These are phyloP conservation scores for Choloepus hoffmanni DNA, from an alignment of 2,113 vertebrate genomes.

Conservation along the genomic window DNA sequence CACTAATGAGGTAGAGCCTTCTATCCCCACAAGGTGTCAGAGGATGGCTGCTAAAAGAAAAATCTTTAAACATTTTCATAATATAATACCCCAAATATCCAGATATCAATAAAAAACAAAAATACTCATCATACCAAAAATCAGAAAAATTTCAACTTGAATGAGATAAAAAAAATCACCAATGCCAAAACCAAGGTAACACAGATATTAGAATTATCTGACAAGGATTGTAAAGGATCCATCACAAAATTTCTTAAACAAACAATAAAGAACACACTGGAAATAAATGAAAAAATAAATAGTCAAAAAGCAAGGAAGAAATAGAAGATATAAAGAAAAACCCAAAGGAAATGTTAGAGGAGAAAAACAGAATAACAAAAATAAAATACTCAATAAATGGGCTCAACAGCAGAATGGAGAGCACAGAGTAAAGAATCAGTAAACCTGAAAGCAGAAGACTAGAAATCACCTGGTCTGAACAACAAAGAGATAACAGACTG, in stretches of 20 bases:
- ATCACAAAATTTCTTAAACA: background rate
- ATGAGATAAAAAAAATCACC: background rate
- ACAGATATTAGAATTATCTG: background rate
- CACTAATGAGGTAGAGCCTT: background rate
- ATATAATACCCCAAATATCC: background rate
- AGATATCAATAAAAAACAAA: background rate
- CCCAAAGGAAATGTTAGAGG: background rate
- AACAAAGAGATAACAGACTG: background rate
- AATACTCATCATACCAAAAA: background rate
- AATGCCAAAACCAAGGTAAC: background rate
- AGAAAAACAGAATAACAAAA: background rate
- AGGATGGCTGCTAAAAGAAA: background rate
- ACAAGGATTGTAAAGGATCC: background rate
- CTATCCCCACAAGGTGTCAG: background rate
- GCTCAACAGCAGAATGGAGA: background rate
- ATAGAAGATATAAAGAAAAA: background rate
- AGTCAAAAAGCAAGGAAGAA: background rate
- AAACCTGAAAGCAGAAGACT: background rate
- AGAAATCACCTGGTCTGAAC: background rate
- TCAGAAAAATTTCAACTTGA: background rate
- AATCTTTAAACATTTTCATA: background rate
- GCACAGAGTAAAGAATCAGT: background rate
- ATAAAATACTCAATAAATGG: background rate
- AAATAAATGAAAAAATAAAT: background rate
- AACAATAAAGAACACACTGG: background rate